These are phyloP conservation scores for Dastarcus helophoroides DNA, from an alignment of 2,888 invertebrate species.

Conservation along the genomic window DNA sequence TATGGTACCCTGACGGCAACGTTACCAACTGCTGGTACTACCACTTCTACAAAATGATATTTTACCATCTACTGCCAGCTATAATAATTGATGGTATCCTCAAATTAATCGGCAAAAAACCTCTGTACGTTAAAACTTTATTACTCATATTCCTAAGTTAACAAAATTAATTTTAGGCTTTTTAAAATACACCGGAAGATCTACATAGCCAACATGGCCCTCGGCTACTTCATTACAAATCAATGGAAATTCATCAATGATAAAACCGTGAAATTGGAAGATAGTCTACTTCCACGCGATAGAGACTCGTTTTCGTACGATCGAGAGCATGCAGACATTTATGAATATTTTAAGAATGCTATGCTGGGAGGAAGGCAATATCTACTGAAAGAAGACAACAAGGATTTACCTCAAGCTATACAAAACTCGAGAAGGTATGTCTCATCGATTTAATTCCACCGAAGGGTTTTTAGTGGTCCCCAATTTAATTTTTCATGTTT, in stretches of 20 bases:
- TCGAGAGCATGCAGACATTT: slow-evolving; percentile 42
- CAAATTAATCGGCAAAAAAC: slow-evolving; percentile 53
- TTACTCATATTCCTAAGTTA: background rate
- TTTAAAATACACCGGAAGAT: slow-evolving; percentile 70
- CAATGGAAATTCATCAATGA: slow-evolving; percentile 67
- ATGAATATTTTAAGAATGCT: slow-evolving; percentile 41
- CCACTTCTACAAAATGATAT: slow-evolving; percentile 56
- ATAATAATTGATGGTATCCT: slow-evolving; percentile 58
- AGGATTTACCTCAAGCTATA: slow-evolving; percentile 43
- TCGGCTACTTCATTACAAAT: slow-evolving; percentile 62
- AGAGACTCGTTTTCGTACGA: slow-evolving; percentile 46
- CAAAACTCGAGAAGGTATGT: slow-evolving; percentile 42
- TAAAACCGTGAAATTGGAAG: slow-evolving; percentile 46
- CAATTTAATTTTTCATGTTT: slow-evolving; percentile 1
- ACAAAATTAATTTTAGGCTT: slow-evolving; percentile 52
- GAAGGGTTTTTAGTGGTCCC: background rate
- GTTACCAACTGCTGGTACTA: slow-evolving; percentile 47
- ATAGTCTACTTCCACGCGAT: slow-evolving; percentile 41
- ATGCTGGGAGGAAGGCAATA: slow-evolving; percentile 52
- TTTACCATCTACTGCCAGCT: slow-evolving; percentile 72
- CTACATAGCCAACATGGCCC: slow-evolving; percentile 58
- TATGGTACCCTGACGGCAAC: slow-evolving; percentile 55
- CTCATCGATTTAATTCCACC: slow-evolving; percentile 1
- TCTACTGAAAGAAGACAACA: slow-evolving; percentile 49
- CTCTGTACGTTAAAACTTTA: slow-evolving; percentile 42